phyloP scores from a whole-genome alignment of 2,888 invertebrate species.

The Drosophila stalkeri region DNA sequence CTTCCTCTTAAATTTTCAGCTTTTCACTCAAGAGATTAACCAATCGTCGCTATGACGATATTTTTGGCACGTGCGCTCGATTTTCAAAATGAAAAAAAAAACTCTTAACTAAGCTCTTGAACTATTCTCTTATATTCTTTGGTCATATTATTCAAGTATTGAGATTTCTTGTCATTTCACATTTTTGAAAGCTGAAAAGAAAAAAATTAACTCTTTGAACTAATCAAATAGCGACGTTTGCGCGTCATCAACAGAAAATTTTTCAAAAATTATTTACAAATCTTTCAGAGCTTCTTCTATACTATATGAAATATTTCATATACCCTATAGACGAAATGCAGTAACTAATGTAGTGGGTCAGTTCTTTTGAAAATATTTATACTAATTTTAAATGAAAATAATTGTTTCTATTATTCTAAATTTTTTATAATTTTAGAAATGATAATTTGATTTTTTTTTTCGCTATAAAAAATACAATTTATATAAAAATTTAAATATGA shows the following conservation, averaged over 20 bases:
- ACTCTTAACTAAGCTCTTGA: slow-evolving; percentile 27
- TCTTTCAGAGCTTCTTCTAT: slow-evolving; percentile 19
- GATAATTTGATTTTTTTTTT: too few species aligned
- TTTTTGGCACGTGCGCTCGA: slow-evolving; percentile 48
- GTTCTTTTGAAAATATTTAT: background rate
- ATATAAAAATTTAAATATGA: background rate
- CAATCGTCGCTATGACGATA: slow-evolving; percentile 17
- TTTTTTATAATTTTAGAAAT: background rate
- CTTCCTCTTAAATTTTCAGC: background rate
- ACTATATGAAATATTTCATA: background rate
- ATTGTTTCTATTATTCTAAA: background rate
- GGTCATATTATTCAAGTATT: slow-evolving; percentile 14
- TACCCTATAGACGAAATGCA: background rate
- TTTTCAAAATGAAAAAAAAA: background rate
- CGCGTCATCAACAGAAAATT: slow-evolving; percentile 44
- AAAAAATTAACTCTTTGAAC: slow-evolving; percentile 29
- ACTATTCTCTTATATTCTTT: background rate
- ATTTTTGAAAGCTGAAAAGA: slow-evolving; percentile 15
- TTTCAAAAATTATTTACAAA: slow-evolving; percentile 36
- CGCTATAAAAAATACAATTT: too few species aligned
- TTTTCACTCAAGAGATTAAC: slow-evolving; percentile 59
- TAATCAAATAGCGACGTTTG: slow-evolving; percentile 20
- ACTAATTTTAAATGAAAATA: background rate
- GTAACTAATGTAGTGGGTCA: background rate
- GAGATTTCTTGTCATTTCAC: slow-evolving; percentile 33